Base-by-base conservation (phyloP, 2,888 invertebrate genomes). In the Adela reaumurella region DNA sequence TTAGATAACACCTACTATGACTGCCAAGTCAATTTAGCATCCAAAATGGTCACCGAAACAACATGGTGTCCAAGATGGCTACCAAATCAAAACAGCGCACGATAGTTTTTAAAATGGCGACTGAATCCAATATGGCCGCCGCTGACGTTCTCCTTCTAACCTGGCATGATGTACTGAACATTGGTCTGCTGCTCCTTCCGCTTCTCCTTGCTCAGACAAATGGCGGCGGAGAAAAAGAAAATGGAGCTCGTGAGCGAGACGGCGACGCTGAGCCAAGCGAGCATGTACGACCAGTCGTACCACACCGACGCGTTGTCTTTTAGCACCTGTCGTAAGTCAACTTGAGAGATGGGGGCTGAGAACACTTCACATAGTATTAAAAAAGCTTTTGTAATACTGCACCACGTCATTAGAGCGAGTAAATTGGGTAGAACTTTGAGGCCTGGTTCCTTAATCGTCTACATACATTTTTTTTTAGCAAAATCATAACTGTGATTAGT, bases 91-190 rank as follows among this genome's bases (percentile, higher is more conserved):
- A n/a, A n/a, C n/a, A n/a, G n/a, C n/a, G n/a, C n/a, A n/a, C n/a
- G n/a, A n/a, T n/a, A n/a, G n/a, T n/a, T n/a, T n/a, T n/a, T n/a
- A n/a, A n/a, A 49, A 67, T 68, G 66, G 66, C 60, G 57, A 55
- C 57, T 55, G 53, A n/a, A 50, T 50, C 50, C 62, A 63, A 64
- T 45, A 67, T 68, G 69, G 70, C 73, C 67, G 69, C 24, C 35
- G 35, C 35, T 14, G n/a, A 4, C 3, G 3, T 8, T 35, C 35
- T 8, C 35, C 35, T 14, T 65, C 78, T 81, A 81, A 90, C 90
- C 90, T 88, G 90, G 90, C 90, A 91, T 91, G 65, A 92, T 88
- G 83, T 92, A 92, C 74, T 91, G 91, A 81, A 91, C 88, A 72
- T 90, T 91, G 65, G 88, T 84, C 63, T 83, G 83, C 58, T 84